Conservation (phyloP, 2,797 vertebrate species). For the Babyrousa celebensis region DNA sequence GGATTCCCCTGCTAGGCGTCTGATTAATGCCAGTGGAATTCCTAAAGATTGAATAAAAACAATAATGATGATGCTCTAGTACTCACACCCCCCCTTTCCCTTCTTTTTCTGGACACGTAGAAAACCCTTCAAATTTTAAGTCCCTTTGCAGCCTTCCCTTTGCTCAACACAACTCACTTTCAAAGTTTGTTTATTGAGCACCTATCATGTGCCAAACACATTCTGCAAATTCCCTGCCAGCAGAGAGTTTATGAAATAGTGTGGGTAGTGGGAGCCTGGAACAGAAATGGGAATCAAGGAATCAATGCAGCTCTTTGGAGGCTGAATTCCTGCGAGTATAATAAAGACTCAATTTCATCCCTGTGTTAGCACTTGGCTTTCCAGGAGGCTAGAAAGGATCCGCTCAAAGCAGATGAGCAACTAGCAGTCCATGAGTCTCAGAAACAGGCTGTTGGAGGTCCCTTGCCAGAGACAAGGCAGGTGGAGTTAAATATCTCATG, state of each 20-base stretch:
- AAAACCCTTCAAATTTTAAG: neutral
- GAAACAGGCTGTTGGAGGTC: neutral
- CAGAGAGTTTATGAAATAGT: accelerated
- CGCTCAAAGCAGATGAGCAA: neutral
- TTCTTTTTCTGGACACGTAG: neutral
- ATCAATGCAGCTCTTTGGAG: neutral
- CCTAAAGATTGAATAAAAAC: slow-evolving; percentile 44
- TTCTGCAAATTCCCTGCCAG: neutral
- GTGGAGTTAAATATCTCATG: neutral
- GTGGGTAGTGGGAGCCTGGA: neutral
- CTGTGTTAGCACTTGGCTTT: neutral
- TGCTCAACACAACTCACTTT: neutral
- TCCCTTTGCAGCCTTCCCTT: neutral
- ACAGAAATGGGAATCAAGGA: neutral
- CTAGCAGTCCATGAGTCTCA: neutral
- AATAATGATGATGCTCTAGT: neutral
- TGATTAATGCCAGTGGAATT: neutral
- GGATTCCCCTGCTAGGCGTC: neutral
- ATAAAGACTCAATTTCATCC: neutral
- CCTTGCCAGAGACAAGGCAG: neutral
- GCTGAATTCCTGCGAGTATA: neutral
- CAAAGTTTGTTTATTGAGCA: neutral
- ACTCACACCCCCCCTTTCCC: neutral
- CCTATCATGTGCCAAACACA: neutral
- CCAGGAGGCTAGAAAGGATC: neutral